phyloP scores from a whole-genome alignment of 2,797 vertebrate species.

The Limnodromus scolopaceus region DNA sequence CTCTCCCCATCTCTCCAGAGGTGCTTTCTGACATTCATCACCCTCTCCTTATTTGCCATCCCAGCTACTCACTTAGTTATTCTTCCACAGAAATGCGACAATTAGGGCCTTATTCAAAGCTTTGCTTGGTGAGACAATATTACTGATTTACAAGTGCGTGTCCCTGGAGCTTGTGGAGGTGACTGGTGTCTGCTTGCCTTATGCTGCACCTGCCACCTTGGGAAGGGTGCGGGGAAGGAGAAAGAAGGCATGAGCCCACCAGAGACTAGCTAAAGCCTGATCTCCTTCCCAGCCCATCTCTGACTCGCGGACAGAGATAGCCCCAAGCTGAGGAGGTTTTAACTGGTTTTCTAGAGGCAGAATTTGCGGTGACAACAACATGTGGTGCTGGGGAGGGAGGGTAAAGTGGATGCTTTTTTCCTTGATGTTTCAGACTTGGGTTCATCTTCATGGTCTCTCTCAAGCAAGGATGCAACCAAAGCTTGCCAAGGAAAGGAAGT shows the following conservation, averaged over 20 bases:
- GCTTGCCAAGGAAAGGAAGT: background rate
- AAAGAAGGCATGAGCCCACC: background rate
- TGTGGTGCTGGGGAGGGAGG: fast-evolving
- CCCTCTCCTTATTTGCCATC: background rate
- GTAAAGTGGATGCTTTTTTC: background rate
- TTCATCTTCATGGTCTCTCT: background rate
- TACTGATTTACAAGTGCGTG: background rate
- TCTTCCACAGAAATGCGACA: conserved; percentile 3
- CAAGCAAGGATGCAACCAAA: background rate
- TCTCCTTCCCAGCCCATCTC: background rate
- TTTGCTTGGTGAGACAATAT: background rate
- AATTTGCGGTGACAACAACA: background rate
- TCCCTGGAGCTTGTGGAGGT: background rate
- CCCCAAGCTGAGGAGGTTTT: background rate
- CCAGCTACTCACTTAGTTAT: background rate
- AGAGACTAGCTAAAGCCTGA: conserved; percentile 21
- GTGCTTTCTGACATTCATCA: background rate
- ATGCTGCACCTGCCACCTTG: background rate
- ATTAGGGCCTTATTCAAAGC: conserved; percentile 46
- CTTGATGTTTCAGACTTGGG: background rate
- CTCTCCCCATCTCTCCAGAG: background rate
- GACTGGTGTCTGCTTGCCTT: background rate
- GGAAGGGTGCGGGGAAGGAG: background rate
- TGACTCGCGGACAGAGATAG: background rate
- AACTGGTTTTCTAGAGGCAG: background rate